Evolutionary conservation across 2,113 vertebrate species (phyloP), one percentile per base, ranked within the genome.

Genomic region (Ameiurus melas): DNA sequence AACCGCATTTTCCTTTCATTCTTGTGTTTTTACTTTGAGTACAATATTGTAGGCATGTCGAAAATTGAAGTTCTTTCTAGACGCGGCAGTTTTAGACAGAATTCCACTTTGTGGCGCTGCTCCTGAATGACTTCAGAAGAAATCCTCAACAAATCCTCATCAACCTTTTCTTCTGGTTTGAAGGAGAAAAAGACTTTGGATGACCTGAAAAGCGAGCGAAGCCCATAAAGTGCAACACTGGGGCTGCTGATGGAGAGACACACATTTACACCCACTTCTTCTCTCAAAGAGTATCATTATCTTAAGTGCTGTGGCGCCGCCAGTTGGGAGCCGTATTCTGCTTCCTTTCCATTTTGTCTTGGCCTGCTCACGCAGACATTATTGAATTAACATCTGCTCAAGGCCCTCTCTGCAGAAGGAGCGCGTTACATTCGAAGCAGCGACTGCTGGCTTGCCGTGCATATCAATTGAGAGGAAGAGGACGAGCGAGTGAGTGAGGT

Each of bases 311-410:
- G 89, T 87, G 90, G 89, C 25, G 70, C 87, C 92, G 92, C 92
- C 91, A 92, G 91, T 89, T 91, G 89, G 90, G 89, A 93, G 91
- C 92, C 90, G 91, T 93, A 93, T 92, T 91, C 91, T 89, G 86
- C 91, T 90, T 89, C 89, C 90, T 93, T 90, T 90, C 91, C 92
- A 90, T 94, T 94, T 91, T 84, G 93, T 92, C 92, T 93, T 92
- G 92, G 91, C 92, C 92, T 91, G 85, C 93, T 93, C 92, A 92
- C 91, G 87, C 90, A 92, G 91, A 94, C 91, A 93, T 94, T 94
- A 94, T 94, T 94, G 92, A 94, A 94, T 95, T 93, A 93, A 92
- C 93, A 94, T 93, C 92, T 93, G 93, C 92, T 93, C 90, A 91
- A 91, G 91, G 90, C 89, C 90, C 92, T 91, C 93, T 91, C 83